A percentile compares a stretch with the other conserved stretches of the same genome.
Evolutionary conservation across 2,113 vertebrate genomes (phyloP).

Genomic region (Catharus bicknelli): DNA sequence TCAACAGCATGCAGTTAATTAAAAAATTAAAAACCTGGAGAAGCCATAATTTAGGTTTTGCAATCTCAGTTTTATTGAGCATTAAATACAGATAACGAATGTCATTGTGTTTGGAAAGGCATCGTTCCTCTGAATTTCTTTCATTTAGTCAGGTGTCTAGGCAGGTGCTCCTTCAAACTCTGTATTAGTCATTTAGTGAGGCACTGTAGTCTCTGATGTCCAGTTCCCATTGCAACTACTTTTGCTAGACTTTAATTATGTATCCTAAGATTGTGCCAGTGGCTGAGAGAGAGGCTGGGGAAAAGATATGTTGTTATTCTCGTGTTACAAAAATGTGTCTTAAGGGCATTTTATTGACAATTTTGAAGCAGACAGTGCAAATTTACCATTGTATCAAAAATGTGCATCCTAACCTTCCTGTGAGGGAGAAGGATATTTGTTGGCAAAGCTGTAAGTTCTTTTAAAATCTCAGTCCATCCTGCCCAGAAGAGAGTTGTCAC

Average conservation of each 20-base stretch:
- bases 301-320: background rate
- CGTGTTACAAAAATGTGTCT: background rate
- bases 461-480: background rate
- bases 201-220: background rate
- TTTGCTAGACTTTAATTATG: background rate
- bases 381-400: background rate
- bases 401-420: background rate
- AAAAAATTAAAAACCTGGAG: background rate
- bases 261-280: background rate
- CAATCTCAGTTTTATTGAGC: background rate
- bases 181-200: background rate
- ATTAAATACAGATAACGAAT: background rate
- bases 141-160: background rate
- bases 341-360: background rate
- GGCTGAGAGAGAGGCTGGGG: background rate
- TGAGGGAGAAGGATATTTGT: background rate
- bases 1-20: conserved; percentile 33
- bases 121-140: background rate
- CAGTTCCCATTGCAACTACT: background rate
- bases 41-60: conserved; percentile 9
- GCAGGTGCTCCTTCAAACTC: background rate
- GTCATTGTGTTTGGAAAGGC: background rate
- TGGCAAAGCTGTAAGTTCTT: background rate
- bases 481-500: background rate
- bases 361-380: background rate